phyloP scores from a whole-genome alignment of 2,888 invertebrate genomes.

The Drosophila ezoana region DNA sequence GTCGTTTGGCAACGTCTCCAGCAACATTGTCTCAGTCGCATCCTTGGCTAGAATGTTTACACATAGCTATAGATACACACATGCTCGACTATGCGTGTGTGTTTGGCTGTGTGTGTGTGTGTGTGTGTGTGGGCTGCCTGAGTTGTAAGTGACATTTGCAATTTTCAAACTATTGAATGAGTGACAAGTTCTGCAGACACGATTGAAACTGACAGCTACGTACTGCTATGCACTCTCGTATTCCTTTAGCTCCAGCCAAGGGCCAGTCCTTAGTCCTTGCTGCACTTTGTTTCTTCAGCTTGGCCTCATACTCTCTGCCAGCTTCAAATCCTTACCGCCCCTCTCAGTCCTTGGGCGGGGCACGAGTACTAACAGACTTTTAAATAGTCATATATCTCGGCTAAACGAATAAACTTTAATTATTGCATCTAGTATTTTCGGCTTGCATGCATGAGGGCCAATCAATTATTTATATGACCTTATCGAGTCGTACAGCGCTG shows the following conservation, averaged over 20 bases:
- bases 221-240: slow-evolving; percentile 31
- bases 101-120: slow-evolving; percentile 12
- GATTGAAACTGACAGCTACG: slow-evolving; percentile 82
- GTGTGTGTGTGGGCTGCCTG: slow-evolving; percentile 47
- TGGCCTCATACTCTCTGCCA: slow-evolving; percentile 21
- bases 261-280: slow-evolving; percentile 38
- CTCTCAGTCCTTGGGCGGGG: neutral
- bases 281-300: slow-evolving; percentile 19
- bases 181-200: slow-evolving; percentile 84
- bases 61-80: slow-evolving; percentile 40
- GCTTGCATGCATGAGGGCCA: slow-evolving; percentile 9
- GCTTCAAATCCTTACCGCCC: slow-evolving; percentile 2
- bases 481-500: neutral
- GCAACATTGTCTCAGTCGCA: slow-evolving; percentile 75
- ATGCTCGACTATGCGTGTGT: neutral
- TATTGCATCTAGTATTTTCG: slow-evolving; percentile 12
- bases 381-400: slow-evolving; percentile 17
- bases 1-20: slow-evolving; percentile 64
- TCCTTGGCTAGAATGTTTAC: slow-evolving; percentile 68
- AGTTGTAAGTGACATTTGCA: slow-evolving; percentile 83
- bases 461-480: slow-evolving; percentile 31
- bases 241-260: slow-evolving; percentile 29
- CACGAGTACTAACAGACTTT: neutral
- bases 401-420: slow-evolving; percentile 35
- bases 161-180: slow-evolving; percentile 83